These are phyloP conservation scores for Brachionus sp. DNA, from an alignment of 1,140 invertebrate genomes.

Conservation along the genomic window DNA sequence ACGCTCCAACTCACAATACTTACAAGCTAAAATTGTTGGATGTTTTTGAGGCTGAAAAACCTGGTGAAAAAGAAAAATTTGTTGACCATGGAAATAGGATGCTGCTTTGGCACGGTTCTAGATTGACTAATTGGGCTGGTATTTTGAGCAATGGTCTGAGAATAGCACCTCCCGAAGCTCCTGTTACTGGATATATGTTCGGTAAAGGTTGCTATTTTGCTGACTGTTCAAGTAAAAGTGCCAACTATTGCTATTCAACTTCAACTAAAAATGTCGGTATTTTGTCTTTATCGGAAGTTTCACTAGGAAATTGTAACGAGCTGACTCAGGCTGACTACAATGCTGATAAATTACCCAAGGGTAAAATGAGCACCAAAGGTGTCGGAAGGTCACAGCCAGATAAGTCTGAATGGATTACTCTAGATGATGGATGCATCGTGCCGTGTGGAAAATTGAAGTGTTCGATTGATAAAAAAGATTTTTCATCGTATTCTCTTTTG, in stretches of 20 bases:
- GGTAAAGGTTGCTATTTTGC: constrained; percentile 86
- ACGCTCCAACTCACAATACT: constrained; percentile 74
- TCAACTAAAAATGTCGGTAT: constrained; percentile 72
- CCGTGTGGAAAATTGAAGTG: constrained; percentile 69
- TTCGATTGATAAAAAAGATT: constrained; percentile 49
- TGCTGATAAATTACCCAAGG: constrained; percentile 68
- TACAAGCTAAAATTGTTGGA: constrained; percentile 73
- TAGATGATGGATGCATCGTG: constrained; percentile 66
- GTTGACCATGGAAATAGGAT: constrained; percentile 73
- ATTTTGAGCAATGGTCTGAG: constrained; percentile 94
- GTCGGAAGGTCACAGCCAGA: constrained; percentile 43
- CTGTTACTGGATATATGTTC: constrained; percentile 67
- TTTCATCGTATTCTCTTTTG: constrained; percentile 63
- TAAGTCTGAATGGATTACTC: constrained; percentile 34
- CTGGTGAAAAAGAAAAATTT: constrained; percentile 75
- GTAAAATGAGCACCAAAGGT: constrained; percentile 76
- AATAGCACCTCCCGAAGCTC: constrained; percentile 92
- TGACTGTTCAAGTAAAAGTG: constrained; percentile 97
- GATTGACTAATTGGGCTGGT: constrained; percentile 87
- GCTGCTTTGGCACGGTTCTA: constrained; percentile 92
- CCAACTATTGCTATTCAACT: constrained; percentile 87
- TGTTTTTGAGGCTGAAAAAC: constrained; percentile 66
- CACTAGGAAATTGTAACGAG: constrained; percentile 83
- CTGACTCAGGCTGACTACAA: constrained; percentile 69
- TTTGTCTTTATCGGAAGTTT: constrained; percentile 88